A percentile compares a stretch with the other conserved stretches of the same genome.
Conservation (phyloP, 2,113 vertebrate species). For the Ptilorrhoa leucosticta region DNA sequence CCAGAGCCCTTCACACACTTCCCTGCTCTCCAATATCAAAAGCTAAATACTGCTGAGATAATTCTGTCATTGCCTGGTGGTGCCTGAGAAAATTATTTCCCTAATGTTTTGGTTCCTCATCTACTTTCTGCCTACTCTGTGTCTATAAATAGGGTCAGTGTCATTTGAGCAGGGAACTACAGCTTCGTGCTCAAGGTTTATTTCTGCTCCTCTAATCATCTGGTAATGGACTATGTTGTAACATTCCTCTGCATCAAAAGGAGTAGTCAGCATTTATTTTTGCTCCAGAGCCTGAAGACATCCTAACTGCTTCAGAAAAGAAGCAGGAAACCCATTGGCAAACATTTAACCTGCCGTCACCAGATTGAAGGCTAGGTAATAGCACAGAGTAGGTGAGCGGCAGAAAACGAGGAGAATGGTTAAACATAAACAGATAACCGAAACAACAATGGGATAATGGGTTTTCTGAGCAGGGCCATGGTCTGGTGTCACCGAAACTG, state of each 20-base stretch:
- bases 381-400: neutral
- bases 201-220: constrained; percentile 55
- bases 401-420: neutral
- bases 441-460: neutral
- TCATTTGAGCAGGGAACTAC: constrained; percentile 21
- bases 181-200: constrained; percentile 31
- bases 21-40: constrained; percentile 28
- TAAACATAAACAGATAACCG: neutral
- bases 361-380: neutral
- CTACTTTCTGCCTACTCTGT: constrained; percentile 4
- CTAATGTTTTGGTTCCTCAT: constrained; percentile 45
- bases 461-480: neutral
- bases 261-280: constrained; percentile 27
- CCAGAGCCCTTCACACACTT: constrained; percentile 27
- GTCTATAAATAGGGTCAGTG: constrained; percentile 48
- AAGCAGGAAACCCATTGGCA: neutral
- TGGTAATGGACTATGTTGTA: constrained; percentile 28
- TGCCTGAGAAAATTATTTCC: constrained; percentile 55
- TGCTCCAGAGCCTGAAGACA: neutral
- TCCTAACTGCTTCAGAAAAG: neutral
- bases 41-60: constrained; percentile 56
- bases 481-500: neutral
- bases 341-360: neutral
- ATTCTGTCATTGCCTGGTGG: constrained; percentile 49
- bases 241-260: constrained; percentile 19